These are phyloP conservation scores for Hippocampus abdominalis DNA, from an alignment of 2,113 vertebrate species.

Conservation along the genomic window DNA sequence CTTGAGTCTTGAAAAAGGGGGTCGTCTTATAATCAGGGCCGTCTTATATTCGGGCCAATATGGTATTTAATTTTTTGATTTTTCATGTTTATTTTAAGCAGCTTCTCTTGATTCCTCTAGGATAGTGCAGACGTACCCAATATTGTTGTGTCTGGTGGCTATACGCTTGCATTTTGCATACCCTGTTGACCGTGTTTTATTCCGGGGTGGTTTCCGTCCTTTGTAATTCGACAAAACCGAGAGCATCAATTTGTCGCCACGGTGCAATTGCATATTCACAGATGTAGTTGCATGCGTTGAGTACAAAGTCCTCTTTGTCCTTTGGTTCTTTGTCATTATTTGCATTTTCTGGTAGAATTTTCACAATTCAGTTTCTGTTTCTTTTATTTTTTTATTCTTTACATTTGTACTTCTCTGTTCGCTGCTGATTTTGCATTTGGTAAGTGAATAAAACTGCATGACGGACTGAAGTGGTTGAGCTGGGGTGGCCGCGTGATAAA, in stretches of 20 bases:
- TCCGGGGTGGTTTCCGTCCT: background rate
- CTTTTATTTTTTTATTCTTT: constrained; percentile 70
- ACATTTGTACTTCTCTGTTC: constrained; percentile 76
- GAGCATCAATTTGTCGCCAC: background rate
- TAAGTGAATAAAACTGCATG: constrained; percentile 80
- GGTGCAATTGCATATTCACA: background rate
- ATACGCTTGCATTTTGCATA: no score
- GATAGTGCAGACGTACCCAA: no score
- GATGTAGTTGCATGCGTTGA: constrained; percentile 26
- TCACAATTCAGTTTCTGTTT: constrained; percentile 28
- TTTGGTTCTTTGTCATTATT: constrained; percentile 24
- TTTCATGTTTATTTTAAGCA: no score
- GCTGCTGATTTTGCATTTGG: constrained; percentile 82
- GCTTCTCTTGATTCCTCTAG: no score
- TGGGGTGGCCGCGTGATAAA: constrained; percentile 48
- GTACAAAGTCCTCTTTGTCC: constrained; percentile 12
- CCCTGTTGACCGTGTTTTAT: background rate
- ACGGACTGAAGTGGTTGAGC: constrained; percentile 77
- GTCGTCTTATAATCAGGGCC: no score
- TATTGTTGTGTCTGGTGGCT: no score
- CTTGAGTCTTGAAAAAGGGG: no score
- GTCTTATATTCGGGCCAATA: no score
- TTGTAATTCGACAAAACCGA: background rate
- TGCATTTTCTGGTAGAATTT: constrained; percentile 13
- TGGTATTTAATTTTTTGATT: no score